Conservation (phyloP, 2,888 invertebrate genomes). For the Andrena bicolor region DNA sequence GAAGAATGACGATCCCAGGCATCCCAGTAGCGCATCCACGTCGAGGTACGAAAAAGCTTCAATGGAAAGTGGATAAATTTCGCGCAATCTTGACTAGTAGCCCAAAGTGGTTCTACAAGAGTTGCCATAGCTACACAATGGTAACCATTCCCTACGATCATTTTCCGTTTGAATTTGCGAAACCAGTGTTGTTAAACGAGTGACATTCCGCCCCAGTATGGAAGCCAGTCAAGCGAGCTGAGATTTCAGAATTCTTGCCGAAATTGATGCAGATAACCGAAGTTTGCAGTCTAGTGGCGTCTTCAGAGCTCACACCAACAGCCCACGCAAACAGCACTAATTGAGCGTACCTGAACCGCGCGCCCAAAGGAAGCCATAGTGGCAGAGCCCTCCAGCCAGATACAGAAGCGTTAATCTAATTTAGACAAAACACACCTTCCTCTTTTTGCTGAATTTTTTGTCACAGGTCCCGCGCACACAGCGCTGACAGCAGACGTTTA, state of each 20-base stretch:
- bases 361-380: not conserved
- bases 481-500: slow-evolving; percentile 71
- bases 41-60: not conserved
- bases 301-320: no score
- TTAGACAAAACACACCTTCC: not conserved
- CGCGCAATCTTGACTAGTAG: not conserved
- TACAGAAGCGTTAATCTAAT: not conserved
- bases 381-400: not conserved
- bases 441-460: slow-evolving; percentile 50
- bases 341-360: no score
- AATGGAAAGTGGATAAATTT: not conserved
- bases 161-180: not conserved
- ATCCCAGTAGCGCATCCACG: not conserved
- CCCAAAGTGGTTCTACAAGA: not conserved
- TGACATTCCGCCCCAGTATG: no score
- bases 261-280: no score
- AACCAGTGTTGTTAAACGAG: not conserved
- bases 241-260: no score
- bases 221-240: no score
- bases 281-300: no score
- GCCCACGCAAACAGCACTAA: no score
- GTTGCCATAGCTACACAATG: not conserved
- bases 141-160: not conserved
- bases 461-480: slow-evolving; percentile 66
- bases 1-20: not conserved